These are phyloP conservation scores for Aix galericulata DNA, from an alignment of 2,113 vertebrate species.

Conservation along the genomic window DNA sequence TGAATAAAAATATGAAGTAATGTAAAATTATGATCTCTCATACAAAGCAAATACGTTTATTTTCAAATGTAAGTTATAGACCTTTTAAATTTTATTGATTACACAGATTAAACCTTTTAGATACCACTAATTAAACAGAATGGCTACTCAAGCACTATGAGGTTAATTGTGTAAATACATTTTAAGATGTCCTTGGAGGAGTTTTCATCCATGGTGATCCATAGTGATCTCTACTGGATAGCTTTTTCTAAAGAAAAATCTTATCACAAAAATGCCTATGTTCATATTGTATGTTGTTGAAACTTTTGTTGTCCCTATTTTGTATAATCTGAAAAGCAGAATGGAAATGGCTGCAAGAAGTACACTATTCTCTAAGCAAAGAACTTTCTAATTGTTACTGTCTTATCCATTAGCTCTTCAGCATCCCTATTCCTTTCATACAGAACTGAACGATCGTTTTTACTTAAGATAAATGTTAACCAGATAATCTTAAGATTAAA, in stretches of 20 bases:
- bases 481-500: neutral
- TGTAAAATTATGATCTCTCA: neutral
- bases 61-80: neutral
- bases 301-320: neutral
- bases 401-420: neutral
- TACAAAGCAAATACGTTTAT: neutral
- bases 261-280: neutral
- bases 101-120: neutral
- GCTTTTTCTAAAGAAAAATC: neutral
- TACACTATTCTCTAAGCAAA: neutral
- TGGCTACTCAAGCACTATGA: neutral
- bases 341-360: neutral
- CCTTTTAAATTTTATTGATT: neutral
- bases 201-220: neutral
- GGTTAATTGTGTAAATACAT: neutral
- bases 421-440: neutral
- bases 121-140: slow-evolving; percentile 1
- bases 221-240: neutral
- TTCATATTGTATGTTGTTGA: neutral
- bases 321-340: neutral
- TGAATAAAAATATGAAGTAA: neutral
- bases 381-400: neutral
- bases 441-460: neutral
- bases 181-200: neutral
- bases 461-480: neutral